phyloP scores from a whole-genome alignment of 2,888 invertebrate species.

The Adela reaumurella region DNA sequence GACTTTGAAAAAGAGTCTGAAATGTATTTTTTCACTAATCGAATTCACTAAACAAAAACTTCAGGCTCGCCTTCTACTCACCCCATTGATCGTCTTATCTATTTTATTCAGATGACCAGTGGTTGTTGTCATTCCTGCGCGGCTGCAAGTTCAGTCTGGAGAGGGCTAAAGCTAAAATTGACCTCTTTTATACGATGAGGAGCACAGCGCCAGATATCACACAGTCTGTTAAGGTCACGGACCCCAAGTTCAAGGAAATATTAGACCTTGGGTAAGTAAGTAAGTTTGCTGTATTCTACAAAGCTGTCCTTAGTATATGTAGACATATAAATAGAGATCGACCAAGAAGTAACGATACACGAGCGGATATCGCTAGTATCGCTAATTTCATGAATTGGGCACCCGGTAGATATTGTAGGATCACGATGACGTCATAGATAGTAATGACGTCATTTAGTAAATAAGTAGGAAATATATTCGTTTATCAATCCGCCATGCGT shows the following conservation, averaged over 20 bases:
- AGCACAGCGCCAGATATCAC: slow-evolving; percentile 50
- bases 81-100: neutral
- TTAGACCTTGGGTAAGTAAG: slow-evolving; percentile 21
- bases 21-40: too few species aligned
- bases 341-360: too few species aligned
- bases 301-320: too few species aligned
- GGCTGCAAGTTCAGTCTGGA: slow-evolving; percentile 65
- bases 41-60: neutral
- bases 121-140: slow-evolving; percentile 58
- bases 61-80: neutral
- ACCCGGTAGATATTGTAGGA: too few species aligned
- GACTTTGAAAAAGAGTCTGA: neutral
- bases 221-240: slow-evolving; percentile 16
- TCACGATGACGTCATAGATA: too few species aligned
- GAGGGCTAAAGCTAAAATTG: slow-evolving; percentile 59
- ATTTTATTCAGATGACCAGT: slow-evolving; percentile 54
- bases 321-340: too few species aligned
- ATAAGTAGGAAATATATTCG: too few species aligned
- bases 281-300: neutral
- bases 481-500: too few species aligned
- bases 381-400: too few species aligned
- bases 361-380: too few species aligned
- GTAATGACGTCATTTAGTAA: too few species aligned
- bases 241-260: slow-evolving; percentile 22
- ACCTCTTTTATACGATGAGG: slow-evolving; percentile 53